phyloP scores from a whole-genome alignment of 2,113 vertebrate species.

The Myotis davidii region DNA sequence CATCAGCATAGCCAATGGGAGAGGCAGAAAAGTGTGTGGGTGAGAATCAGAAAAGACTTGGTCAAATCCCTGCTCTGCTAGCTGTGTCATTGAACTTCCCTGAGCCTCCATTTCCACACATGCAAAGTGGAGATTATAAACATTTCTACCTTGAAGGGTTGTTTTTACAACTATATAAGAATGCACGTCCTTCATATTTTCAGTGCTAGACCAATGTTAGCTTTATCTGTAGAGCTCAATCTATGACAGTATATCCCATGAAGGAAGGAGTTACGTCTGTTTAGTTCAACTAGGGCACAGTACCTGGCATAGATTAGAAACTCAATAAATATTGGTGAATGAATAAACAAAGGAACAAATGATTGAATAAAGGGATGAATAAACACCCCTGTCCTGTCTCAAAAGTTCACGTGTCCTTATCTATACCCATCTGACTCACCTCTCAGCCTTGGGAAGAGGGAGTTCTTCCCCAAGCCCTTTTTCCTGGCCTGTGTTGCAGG shows the following conservation, averaged over 20 bases:
- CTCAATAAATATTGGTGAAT: background rate
- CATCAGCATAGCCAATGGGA: background rate
- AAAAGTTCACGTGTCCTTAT: background rate
- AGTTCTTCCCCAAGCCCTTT: constrained; percentile 22
- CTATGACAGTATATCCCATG: background rate
- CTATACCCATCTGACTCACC: constrained; percentile 65
- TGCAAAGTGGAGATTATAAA: background rate
- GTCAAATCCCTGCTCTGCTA: background rate
- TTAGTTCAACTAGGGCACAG: background rate
- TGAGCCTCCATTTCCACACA: background rate
- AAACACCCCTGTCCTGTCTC: background rate
- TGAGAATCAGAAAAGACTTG: background rate
- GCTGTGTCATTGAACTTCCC: background rate
- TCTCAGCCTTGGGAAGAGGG: constrained; percentile 67
- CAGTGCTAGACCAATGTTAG: background rate
- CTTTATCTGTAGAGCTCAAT: background rate
- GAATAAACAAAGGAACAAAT: background rate
- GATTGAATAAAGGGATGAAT: background rate
- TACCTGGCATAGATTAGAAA: background rate
- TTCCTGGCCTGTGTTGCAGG: rapidly evolving
- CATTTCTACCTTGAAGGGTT: background rate
- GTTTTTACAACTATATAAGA: background rate
- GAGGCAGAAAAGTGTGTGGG: background rate
- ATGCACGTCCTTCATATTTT: background rate
- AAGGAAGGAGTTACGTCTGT: background rate